Base-by-base conservation (phyloP, 2,888 invertebrate genomes). In the Aleiodes testaceus region DNA sequence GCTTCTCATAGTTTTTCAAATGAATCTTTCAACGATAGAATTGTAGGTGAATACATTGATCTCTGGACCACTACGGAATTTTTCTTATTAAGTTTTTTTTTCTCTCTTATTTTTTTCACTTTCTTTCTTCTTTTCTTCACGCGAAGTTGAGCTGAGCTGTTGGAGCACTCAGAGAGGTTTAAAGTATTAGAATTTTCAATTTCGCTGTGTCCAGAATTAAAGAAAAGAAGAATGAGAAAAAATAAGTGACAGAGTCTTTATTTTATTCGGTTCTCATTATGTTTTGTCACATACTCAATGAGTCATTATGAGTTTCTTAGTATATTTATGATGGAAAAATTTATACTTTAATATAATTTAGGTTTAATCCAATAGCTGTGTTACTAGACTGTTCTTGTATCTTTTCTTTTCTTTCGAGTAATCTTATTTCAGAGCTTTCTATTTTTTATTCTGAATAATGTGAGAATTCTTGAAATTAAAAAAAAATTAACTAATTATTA, bases 331-430 rank as follows among this genome's bases (percentile, higher is more conserved):
- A 68, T 49, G 36, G 50, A 50, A 18, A 47, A 47, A n/a, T 47
- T 45, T 22, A 63, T 20, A 63, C 44, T 45, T 45, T n/a, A 63
- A 45, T 63, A 22, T 45, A 64, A 66, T 68, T 71, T 77, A 71
- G 78, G 72, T 76, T 77, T 79, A 76, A 72, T 71, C 75, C 77
- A 72, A 76, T 79, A 79, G 79, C 79, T 77, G 77, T 82, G 82
- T 81, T 81, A 81, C 77, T 82, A 81, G 79, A 82, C 72, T 77
- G 82, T 81, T 82, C 78, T 79, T 80, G 78, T 72, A 67, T 72
- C 65, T 72, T 72, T 69, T 75, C 75, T 69, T 74, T 74, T 72
- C 65, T 70, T 65, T 70, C 53, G 72, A 74, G 50, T 36, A 36
- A 2, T 36, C 67, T 69, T 44, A 63, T 70, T 74, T 71, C 72